Evolutionary conservation across 2,888 invertebrate genomes (phyloP), one percentile per base, ranked within the genome.

Genomic region (Lasioglossum leucozonium): DNA sequence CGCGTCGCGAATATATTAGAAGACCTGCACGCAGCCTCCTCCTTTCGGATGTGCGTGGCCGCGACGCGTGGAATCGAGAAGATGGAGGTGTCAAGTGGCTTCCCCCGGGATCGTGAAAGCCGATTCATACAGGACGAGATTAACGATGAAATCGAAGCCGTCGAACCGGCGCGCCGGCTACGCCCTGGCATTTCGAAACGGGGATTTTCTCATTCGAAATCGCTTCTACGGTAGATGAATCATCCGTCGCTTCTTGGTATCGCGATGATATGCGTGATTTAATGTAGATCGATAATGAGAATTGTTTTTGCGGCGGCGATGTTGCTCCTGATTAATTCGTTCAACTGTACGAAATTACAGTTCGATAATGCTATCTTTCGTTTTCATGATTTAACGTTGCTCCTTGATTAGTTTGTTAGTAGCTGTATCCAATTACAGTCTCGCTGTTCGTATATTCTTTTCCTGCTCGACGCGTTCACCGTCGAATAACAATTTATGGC

Each of bases 1-100:
- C 77, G 72, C 77, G 69, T 77, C 82, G 79, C 78, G 83, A 88
- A 89, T 89, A 89, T 81, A 73, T 77, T 47, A 58, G 72, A 75
- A 65, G 74, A 80, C 67, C 73, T 58, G 58, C 75, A 72, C 79
- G 67, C 69, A 72, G 69, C 74, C 72, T 47, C 74, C 72, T 55
- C 71, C 78, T 62, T 82, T 77, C 65, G 77, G 84, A 77, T 73
- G 65, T 69, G 37, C 42, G 11, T 16, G 55, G 62, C 30, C 72
- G 51, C 47, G 69, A 69, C 42, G 69, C 83, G 51, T 72, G 76
- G 79, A 81, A 81, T 78, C 79, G 82, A 72, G 84, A 40, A 71
- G 76, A 37, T 37, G 37, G 77, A 77, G 82, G 81, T 89, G 88
- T 85, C 85, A 85, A 73, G 40, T 81, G 55, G 81, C 87, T 87